Evolutionary conservation across 2,888 invertebrate genomes (phyloP), one percentile per base, ranked within the genome.

Genomic region (Lobophora halterata): DNA sequence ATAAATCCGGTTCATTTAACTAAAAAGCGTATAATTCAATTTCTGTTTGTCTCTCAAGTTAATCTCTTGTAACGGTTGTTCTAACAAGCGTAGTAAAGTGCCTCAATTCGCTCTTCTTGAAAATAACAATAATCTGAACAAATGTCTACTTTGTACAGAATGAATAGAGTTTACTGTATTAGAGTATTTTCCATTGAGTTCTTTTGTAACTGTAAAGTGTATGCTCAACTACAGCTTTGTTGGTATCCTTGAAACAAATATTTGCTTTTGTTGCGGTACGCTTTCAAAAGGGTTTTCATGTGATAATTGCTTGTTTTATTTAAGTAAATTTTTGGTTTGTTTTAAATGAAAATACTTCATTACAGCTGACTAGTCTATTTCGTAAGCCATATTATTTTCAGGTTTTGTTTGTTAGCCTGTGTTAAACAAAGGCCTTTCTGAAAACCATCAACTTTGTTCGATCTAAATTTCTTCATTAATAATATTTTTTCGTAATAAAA

Each of bases 231-330:
- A 25, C 40, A 32, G 35, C 34, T 23, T 53, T 54, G 33, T 44
- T 27, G 40, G 53, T 35, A 62, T 47, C 51, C 53, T 57, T 46
- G 33, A 38, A 49, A 43, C 45, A 49, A 58, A 61, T 59, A 55
- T 61, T 62, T 57, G 45, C 44, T 26, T 25, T 23, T 21, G 32
- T 52, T 46, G 38, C 43, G 39, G 46, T 49, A 37, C 16, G 29
- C 42, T 48, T 38, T 45, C 34, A 38, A 49, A 46, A 46, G 26
- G 40, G 24, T 45, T 34, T 41, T 12, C 14, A 28, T 20, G 19
- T 26, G 25, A 26, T 20, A 37, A 25, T 34, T 32, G 28, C 9
- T n/a, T 32, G 10, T 32, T 40, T 26, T 21, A 17, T 14, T 30
- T 21, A 25, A 14, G 38, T 14, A 34, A 29, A 31, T 37, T 14